Conservation (phyloP, 2,113 vertebrate genomes). For the Scopus umbretta region DNA sequence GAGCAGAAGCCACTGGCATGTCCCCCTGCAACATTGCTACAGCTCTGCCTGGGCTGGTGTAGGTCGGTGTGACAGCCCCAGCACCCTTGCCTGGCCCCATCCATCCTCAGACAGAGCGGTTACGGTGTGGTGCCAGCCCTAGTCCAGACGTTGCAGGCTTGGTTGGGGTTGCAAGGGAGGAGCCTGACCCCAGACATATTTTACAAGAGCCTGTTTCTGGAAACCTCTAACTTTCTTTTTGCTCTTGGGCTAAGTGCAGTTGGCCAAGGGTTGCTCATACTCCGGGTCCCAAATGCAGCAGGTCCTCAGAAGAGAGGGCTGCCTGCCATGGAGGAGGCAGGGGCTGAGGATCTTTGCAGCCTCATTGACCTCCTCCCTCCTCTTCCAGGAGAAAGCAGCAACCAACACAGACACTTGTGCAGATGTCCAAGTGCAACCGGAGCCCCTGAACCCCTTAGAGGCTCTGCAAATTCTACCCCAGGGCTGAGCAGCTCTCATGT, state of each 20-base stretch:
- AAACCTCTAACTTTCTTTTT: neutral
- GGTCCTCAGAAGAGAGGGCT: neutral
- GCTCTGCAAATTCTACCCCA: neutral
- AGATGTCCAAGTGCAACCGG: neutral
- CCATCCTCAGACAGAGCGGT: neutral
- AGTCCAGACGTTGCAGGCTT: rapidly evolving
- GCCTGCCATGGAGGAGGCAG: neutral
- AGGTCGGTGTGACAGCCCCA: rapidly evolving
- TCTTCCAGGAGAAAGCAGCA: neutral
- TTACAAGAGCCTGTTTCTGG: neutral
- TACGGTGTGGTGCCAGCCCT: no score
- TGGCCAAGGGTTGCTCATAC: neutral
- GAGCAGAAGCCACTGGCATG: neutral
- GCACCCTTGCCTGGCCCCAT: neutral
- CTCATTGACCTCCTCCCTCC: neutral
- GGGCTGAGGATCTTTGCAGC: neutral
- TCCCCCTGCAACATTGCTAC: neutral
- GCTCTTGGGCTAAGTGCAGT: neutral
- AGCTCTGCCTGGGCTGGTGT: neutral
- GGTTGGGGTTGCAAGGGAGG: neutral
- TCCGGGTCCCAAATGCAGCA: neutral
- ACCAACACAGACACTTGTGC: neutral
- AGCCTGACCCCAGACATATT: neutral
- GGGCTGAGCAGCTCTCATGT: neutral
- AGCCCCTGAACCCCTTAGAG: rapidly evolving